A percentile compares a stretch with the other conserved stretches of the same genome.
phyloP scores from a whole-genome alignment of 2,888 invertebrate genomes.

The Erebia palarica region DNA sequence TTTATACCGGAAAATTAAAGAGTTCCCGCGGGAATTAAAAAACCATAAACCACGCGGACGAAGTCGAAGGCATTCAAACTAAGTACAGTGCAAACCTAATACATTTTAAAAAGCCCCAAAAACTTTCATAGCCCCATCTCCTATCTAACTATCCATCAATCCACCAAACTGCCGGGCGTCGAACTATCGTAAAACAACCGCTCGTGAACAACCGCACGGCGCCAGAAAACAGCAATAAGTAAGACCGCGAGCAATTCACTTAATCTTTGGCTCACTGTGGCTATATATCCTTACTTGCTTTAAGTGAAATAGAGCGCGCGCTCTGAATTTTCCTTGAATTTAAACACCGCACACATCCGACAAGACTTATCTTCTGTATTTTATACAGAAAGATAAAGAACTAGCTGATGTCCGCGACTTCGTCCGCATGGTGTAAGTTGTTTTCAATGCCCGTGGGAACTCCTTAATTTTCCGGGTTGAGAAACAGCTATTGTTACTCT shows the following conservation, averaged over 20 bases:
- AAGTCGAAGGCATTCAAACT: no score
- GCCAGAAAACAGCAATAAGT: constrained; percentile 41
- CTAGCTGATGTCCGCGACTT: no score
- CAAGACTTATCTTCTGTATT: constrained; percentile 9
- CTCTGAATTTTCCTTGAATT: constrained; percentile 29
- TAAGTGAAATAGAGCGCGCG: constrained; percentile 36
- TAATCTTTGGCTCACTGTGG: constrained; percentile 37
- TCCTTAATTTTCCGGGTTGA: no score
- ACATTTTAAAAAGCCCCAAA: constrained; percentile 12
- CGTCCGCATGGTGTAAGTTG: no score
- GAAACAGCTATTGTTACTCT: no score
- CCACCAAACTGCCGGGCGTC: constrained; percentile 25
- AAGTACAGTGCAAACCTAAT: constrained; percentile 9
- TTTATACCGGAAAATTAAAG: no score
- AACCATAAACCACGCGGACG: no score
- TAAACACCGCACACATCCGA: constrained; percentile 16
- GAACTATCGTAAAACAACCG: constrained; percentile 36
- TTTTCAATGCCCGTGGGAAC: no score
- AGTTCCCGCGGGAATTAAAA: no score
- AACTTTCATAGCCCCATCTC: constrained; percentile 4
- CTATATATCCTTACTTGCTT: constrained; percentile 34
- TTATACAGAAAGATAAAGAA: neutral
- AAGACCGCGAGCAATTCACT: constrained; percentile 39
- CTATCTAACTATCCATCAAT: constrained; percentile 30
- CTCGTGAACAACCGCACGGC: constrained; percentile 34